A percentile compares a stretch with the other conserved stretches of the same genome.
Conservation (phyloP, 2,113 vertebrate species). For the Meles meles region DNA sequence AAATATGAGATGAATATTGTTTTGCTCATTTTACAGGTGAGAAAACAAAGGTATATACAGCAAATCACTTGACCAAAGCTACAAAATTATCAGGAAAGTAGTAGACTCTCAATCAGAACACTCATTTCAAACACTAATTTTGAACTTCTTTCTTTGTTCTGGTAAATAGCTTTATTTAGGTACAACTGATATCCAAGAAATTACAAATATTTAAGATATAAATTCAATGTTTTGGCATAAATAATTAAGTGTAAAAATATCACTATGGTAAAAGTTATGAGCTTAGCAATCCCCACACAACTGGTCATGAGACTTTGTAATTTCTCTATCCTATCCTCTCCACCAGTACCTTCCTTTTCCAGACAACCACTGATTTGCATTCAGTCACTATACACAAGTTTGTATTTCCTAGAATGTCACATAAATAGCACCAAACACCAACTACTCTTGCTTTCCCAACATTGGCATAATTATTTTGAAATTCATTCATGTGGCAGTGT, state of each 20-base stretch:
- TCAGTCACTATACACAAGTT: not conserved
- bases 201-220: not conserved
- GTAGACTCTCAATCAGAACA: not conserved
- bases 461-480: not conserved
- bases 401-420: not conserved
- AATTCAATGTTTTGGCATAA: not conserved
- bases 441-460: not conserved
- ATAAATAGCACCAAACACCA: not conserved
- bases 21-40: not conserved
- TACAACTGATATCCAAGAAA: not conserved
- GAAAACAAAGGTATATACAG: not conserved
- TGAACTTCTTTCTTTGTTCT: not conserved
- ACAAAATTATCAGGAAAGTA: not conserved
- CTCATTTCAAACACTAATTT: not conserved
- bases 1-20: not conserved
- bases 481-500: not conserved
- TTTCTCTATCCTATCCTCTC: not conserved
- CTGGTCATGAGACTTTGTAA: not conserved
- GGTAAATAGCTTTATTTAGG: not conserved
- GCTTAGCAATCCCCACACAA: rapidly evolving
- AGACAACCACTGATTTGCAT: too few relatives aligned
- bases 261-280: not conserved
- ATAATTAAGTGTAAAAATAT: not conserved
- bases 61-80: not conserved
- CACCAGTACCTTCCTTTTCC: too few relatives aligned